These are phyloP conservation scores for Seriola dumerili DNA, from an alignment of 2,113 vertebrate genomes.

Conservation along the genomic window DNA sequence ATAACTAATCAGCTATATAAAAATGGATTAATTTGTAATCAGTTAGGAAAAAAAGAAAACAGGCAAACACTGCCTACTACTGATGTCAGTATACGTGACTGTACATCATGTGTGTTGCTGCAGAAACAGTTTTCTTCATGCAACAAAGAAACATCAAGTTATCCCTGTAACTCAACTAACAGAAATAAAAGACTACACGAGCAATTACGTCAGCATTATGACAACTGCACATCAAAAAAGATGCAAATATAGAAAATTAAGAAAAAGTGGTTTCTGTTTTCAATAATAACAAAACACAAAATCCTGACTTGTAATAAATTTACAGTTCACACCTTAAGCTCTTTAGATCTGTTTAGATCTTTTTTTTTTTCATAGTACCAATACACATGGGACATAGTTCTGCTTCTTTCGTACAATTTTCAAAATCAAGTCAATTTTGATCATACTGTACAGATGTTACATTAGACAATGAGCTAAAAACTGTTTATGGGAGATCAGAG, in stretches of 20 bases:
- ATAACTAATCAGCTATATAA: constrained; percentile 62
- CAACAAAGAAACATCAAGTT: constrained; percentile 89
- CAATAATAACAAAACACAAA: constrained; percentile 43
- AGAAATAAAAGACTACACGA: constrained; percentile 74
- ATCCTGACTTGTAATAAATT: constrained; percentile 53
- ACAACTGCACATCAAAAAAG: constrained; percentile 73
- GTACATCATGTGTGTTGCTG: constrained; percentile 89
- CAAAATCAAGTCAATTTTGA: constrained; percentile 19
- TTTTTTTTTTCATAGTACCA: constrained; percentile 28
- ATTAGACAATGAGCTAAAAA: constrained; percentile 16
- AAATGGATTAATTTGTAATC: constrained; percentile 60
- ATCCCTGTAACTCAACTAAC: constrained; percentile 85
- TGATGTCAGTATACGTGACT: constrained; percentile 88
- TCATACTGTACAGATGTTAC: constrained; percentile 29
- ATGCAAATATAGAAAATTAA: constrained; percentile 73
- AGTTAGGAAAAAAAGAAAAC: constrained; percentile 83
- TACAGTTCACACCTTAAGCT: constrained; percentile 47
- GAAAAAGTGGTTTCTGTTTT: constrained; percentile 44
- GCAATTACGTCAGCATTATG: constrained; percentile 70
- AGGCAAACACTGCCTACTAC: constrained; percentile 90
- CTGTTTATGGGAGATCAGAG: constrained; percentile 8
- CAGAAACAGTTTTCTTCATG: constrained; percentile 88
- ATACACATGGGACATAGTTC: constrained; percentile 22
- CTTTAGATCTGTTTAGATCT: constrained; percentile 25
- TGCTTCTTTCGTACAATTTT: constrained; percentile 5